phyloP scores from a whole-genome alignment of 2,888 invertebrate species.

The Epiblema foenella region DNA sequence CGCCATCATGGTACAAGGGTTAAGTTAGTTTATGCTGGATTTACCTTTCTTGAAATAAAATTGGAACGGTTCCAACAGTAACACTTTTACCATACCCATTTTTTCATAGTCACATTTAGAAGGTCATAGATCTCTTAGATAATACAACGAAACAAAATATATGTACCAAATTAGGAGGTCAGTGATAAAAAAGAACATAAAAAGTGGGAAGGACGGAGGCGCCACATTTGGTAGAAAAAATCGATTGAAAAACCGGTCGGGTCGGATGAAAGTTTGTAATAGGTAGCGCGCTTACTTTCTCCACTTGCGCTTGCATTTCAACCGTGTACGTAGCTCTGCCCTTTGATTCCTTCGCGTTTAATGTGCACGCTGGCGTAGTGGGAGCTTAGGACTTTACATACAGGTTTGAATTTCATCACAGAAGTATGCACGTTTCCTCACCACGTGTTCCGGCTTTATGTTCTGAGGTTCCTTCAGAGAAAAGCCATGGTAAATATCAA shows the following conservation, averaged over 20 bases:
- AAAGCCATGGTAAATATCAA: no score
- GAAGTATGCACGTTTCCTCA: no score
- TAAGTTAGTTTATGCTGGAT: background rate
- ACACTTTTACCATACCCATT: background rate
- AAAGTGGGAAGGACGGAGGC: slow-evolving; percentile 25
- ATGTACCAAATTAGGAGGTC: background rate
- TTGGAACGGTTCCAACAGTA: background rate
- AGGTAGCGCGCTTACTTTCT: slow-evolving; percentile 73
- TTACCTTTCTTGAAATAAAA: background rate
- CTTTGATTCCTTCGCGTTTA: slow-evolving; percentile 7
- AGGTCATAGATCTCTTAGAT: background rate
- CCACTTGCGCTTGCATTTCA: slow-evolving; percentile 54
- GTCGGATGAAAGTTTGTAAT: slow-evolving; percentile 74
- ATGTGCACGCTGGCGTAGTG: no score
- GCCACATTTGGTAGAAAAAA: slow-evolving; percentile 55
- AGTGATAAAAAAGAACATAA: slow-evolving; percentile 10
- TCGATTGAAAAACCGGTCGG: slow-evolving; percentile 68
- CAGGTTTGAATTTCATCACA: no score
- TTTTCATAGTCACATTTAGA: background rate
- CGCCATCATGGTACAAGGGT: no score
- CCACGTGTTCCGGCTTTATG: no score
- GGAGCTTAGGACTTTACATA: no score
- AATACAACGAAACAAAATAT: background rate
- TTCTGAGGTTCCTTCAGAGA: no score
- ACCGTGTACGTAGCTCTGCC: slow-evolving; percentile 21